Conservation (phyloP, 1,140 invertebrate species). For the Eubasilissa regina region DNA sequence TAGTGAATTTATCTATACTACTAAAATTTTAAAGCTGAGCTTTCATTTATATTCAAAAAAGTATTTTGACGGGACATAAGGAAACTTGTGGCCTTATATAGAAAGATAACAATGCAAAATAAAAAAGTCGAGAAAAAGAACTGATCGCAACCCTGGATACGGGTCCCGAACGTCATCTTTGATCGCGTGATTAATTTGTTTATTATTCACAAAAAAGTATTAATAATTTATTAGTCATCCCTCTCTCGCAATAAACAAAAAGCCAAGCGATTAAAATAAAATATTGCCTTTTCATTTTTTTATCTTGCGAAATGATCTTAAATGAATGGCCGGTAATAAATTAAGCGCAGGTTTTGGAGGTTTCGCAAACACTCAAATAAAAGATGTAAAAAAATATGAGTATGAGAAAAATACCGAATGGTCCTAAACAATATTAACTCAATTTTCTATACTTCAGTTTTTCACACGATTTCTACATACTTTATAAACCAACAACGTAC, state of each 20-base stretch:
- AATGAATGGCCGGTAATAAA: conserved; percentile 42
- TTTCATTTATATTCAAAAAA: too few relatives aligned
- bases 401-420: conserved; percentile 7
- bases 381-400: conserved; percentile 15
- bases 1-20: too few relatives aligned
- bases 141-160: neutral
- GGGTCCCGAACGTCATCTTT: conserved; percentile 46
- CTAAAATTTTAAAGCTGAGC: too few relatives aligned
- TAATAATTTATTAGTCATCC: conserved; percentile 42
- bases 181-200: conserved; percentile 56
- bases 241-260: conserved; percentile 43
- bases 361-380: conserved; percentile 38
- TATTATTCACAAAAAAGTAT: conserved; percentile 42
- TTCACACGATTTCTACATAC: too few relatives aligned
- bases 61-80: too few relatives aligned
- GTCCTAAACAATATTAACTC: neutral
- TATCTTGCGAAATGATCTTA: conserved; percentile 41
- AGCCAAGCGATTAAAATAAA: conserved; percentile 38
- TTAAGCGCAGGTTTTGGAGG: conserved; percentile 36
- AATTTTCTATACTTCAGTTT: too few relatives aligned
- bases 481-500: too few relatives aligned
- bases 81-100: too few relatives aligned
- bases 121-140: too few relatives aligned
- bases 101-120: too few relatives aligned
- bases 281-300: conserved; percentile 44